These are phyloP conservation scores for Venusia cambrica DNA, from an alignment of 2,888 invertebrate genomes.

Conservation along the genomic window DNA sequence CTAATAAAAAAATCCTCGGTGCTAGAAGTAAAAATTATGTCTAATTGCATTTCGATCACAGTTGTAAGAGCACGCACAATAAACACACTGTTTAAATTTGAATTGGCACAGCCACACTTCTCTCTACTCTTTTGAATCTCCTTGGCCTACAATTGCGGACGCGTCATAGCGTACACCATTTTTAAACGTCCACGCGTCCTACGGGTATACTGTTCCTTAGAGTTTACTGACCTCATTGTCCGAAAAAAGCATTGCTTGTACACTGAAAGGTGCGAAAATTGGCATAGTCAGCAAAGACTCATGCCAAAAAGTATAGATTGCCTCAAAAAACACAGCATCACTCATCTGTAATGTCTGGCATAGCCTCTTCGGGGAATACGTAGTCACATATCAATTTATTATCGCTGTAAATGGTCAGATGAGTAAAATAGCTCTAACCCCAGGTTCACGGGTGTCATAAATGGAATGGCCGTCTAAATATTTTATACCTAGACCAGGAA, in stretches of 20 bases:
- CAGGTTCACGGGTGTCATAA: too few species aligned
- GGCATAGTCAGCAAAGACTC: conserved; percentile 40
- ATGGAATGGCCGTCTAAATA: too few species aligned
- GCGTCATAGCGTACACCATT: conserved; percentile 17
- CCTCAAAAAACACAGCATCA: too few species aligned
- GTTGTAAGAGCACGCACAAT: conserved; percentile 1
- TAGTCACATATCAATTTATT: too few species aligned
- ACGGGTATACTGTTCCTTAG: too few species aligned
- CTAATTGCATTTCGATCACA: conserved; percentile 24
- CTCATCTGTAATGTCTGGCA: too few species aligned
- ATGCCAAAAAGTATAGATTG: conserved; percentile 42
- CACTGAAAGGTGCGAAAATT: conserved; percentile 48
- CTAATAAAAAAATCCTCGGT: too few species aligned
- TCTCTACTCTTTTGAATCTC: conserved; percentile 45
- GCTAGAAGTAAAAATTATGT: too few species aligned
- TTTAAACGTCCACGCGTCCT: conserved; percentile 38
- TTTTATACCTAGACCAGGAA: too few species aligned
- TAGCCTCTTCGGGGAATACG: too few species aligned
- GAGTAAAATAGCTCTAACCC: too few species aligned
- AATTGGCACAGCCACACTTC: conserved; percentile 39
- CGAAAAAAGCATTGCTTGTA: conserved; percentile 28
- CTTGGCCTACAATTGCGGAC: conserved; percentile 50
- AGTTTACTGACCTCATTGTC: conserved; percentile 40
- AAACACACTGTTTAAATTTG: conserved; percentile 4
- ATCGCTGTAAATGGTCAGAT: too few species aligned